Conservation (phyloP, 2,113 vertebrate species). For the Uria aalge region DNA sequence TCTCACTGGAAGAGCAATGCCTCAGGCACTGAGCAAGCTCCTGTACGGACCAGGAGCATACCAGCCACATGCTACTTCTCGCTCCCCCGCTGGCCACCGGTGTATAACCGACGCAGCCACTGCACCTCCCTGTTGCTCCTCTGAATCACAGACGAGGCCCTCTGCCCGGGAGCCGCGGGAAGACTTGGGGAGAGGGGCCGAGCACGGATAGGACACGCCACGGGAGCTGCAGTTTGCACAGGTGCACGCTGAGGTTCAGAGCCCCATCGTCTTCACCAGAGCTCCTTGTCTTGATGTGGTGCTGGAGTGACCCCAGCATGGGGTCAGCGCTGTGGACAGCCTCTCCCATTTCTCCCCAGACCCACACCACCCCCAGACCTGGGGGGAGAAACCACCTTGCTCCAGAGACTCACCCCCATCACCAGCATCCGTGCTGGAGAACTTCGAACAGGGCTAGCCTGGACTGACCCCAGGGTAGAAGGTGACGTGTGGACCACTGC, state of each 20-base stretch:
- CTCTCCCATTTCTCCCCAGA: background rate
- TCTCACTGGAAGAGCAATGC: background rate
- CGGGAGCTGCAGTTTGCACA: background rate
- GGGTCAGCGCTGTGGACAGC: rapidly evolving
- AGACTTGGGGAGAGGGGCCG: background rate
- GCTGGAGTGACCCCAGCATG: background rate
- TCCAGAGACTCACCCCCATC: background rate
- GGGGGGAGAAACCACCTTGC: background rate
- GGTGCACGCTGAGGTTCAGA: background rate
- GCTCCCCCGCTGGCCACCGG: no score
- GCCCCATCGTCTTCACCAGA: background rate
- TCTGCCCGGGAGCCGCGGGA: background rate
- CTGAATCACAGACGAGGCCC: background rate
- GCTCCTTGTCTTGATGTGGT: background rate
- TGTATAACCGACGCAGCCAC: background rate
- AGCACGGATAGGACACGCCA: rapidly evolving
- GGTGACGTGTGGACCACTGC: background rate
- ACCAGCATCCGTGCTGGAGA: background rate
- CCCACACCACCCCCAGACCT: background rate
- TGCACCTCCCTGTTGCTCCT: background rate
- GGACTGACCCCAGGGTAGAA: background rate
- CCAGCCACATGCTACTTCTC: rapidly evolving
- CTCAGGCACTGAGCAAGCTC: background rate
- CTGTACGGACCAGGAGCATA: background rate
- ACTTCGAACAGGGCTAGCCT: background rate